Evolutionary conservation across 2,797 vertebrate genomes (phyloP).

Genomic region (Momotus momota): DNA sequence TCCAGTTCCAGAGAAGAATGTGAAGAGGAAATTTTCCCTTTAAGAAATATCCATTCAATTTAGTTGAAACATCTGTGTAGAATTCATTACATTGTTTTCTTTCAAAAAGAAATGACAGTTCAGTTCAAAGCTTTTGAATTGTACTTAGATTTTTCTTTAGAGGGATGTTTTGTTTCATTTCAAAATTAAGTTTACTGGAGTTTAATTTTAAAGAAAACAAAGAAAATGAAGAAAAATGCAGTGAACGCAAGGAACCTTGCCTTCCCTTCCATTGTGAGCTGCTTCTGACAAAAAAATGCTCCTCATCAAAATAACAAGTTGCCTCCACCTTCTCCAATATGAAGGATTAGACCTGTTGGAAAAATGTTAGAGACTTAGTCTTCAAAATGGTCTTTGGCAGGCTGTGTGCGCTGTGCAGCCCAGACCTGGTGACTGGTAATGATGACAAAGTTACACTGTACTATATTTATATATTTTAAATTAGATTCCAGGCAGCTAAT

Average conservation of each 20-base stretch:
- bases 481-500: background rate
- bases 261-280: background rate
- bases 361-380: background rate
- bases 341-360: background rate
- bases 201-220: slow-evolving; percentile 57
- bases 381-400: slow-evolving; percentile 1
- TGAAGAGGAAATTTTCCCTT: background rate
- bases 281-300: slow-evolving; percentile 20
- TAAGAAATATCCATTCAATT: slow-evolving; percentile 22
- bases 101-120: slow-evolving; percentile 47
- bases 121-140: slow-evolving; percentile 60
- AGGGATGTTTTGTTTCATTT: slow-evolving; percentile 18
- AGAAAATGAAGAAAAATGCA: slow-evolving; percentile 45
- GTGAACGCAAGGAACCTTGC: background rate
- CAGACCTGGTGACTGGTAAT: background rate
- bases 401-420: background rate
- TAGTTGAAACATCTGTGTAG: slow-evolving; percentile 63
- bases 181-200: slow-evolving; percentile 37
- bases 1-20: background rate
- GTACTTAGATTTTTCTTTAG: slow-evolving; percentile 38
- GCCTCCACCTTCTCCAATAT: background rate
- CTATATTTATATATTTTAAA: slow-evolving; percentile 8
- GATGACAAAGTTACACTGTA: background rate
- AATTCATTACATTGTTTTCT: slow-evolving; percentile 56
- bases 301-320: background rate